Percentiles rank a stretch among this genome's conserved stretches.
Conservation (phyloP, 1,140 invertebrate species). For the Ceratosolen solmsi region DNA sequence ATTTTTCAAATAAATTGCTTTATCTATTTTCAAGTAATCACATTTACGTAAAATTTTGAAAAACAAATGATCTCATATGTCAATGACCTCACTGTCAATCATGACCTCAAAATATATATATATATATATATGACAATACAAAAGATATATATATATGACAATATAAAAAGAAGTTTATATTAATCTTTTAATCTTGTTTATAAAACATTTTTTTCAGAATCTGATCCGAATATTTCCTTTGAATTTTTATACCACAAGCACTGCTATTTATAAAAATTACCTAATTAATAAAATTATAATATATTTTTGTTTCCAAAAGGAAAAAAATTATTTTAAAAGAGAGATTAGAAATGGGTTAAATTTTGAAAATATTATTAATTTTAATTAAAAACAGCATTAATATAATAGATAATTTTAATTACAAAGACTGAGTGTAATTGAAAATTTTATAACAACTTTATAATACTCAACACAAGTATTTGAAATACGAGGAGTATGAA, state of each 20-base stretch:
- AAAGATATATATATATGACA: not conserved
- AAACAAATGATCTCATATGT: not conserved
- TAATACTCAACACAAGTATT: too few species aligned
- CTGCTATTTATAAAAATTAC: not conserved
- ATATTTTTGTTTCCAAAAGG: not conserved
- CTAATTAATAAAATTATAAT: not conserved
- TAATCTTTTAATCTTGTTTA: not conserved
- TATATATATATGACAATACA: not conserved
- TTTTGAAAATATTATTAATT: too few species aligned
- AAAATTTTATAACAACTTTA: too few species aligned
- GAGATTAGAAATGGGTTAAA: too few species aligned
- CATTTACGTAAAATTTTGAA: not conserved
- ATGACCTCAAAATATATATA: not conserved
- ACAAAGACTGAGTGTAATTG: too few species aligned
- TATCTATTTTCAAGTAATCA: not conserved
- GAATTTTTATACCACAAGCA: not conserved
- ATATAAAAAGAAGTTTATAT: not conserved
- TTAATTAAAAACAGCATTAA: too few species aligned
- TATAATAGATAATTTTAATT: too few species aligned
- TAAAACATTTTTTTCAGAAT: not conserved
- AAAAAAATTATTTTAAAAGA: not conserved
- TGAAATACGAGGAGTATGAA: not conserved
- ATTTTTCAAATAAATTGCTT: not conserved
- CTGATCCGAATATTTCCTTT: too few species aligned
- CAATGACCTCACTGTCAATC: constrained; percentile 2